Conservation (phyloP, 2,113 vertebrate genomes). For the Sceloporus tristichus region DNA sequence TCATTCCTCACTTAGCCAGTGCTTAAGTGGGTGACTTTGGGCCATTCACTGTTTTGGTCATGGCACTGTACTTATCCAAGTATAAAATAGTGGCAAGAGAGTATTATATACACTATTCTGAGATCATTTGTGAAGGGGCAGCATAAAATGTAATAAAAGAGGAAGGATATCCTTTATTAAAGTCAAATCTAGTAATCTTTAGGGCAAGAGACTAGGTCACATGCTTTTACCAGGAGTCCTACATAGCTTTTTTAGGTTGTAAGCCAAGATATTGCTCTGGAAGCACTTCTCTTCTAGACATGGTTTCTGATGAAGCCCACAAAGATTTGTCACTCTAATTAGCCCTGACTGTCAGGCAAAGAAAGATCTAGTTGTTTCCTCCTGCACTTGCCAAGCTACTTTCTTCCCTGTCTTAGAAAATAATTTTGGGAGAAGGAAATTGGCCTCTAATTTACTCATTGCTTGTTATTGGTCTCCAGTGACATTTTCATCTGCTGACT, state of each 20-base stretch:
- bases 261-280: slow-evolving; percentile 60
- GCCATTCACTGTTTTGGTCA: too few relatives aligned
- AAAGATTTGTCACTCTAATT: slow-evolving; percentile 81
- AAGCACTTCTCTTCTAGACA: slow-evolving; percentile 69
- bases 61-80: too few relatives aligned
- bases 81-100: too few relatives aligned
- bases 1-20: too few relatives aligned
- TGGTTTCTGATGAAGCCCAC: slow-evolving; percentile 69
- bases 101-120: too few relatives aligned
- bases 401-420: slow-evolving; percentile 67
- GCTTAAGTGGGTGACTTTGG: too few relatives aligned
- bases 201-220: slow-evolving; percentile 23
- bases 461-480: slow-evolving; percentile 65
- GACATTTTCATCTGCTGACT: slow-evolving; percentile 69
- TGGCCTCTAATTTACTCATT: slow-evolving; percentile 72
- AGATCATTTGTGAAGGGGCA: background rate
- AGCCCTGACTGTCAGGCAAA: slow-evolving; percentile 73
- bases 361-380: slow-evolving; percentile 73
- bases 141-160: background rate
- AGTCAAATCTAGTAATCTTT: slow-evolving; percentile 16
- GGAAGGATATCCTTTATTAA: background rate
- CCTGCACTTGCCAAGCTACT: slow-evolving; percentile 63
- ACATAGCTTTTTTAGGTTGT: slow-evolving; percentile 66
- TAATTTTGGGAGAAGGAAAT: slow-evolving; percentile 65
- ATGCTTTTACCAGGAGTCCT: slow-evolving; percentile 52